Conservation (phyloP, 1,140 invertebrate species). For the Drosophila azteca region DNA sequence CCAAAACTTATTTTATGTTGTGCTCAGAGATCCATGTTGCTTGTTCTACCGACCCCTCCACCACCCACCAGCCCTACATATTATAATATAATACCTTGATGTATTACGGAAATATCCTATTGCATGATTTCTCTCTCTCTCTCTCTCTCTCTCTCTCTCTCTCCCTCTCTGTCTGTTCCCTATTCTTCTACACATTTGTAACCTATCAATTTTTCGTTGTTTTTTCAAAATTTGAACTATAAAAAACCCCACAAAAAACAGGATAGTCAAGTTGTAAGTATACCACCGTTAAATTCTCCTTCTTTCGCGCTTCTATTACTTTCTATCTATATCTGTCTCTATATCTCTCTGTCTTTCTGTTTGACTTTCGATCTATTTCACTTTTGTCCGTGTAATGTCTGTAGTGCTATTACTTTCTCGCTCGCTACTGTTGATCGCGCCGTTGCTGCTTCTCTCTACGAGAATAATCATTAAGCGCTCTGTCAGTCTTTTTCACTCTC, state of each 20-base stretch:
- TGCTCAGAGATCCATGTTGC: no score
- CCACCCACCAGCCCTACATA: no score
- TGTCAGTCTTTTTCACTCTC: no score
- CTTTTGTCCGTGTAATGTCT: constrained; percentile 38
- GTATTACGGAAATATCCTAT: no score
- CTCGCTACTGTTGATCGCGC: constrained; percentile 35
- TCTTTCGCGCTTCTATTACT: constrained; percentile 53
- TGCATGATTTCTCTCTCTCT: constrained; percentile 32
- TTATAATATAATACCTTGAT: background rate
- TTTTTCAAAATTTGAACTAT: constrained; percentile 68
- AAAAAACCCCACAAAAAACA: constrained; percentile 66
- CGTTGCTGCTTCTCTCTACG: constrained; percentile 4
- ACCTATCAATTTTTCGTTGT: constrained; percentile 75
- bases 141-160: constrained; percentile 36
- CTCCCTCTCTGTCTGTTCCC: constrained; percentile 12
- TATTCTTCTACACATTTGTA: constrained; percentile 74
- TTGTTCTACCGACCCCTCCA: no score
- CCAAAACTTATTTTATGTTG: no score
- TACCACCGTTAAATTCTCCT: constrained; percentile 66
- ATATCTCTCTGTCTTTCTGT: constrained; percentile 40
- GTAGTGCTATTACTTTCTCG: constrained; percentile 39
- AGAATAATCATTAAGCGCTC: constrained; percentile 9
- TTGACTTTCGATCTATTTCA: constrained; percentile 34
- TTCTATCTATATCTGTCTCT: constrained; percentile 16
- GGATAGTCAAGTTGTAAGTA: constrained; percentile 83